Base-by-base conservation (phyloP, 2,888 invertebrate genomes). In the Torymus auratus region DNA sequence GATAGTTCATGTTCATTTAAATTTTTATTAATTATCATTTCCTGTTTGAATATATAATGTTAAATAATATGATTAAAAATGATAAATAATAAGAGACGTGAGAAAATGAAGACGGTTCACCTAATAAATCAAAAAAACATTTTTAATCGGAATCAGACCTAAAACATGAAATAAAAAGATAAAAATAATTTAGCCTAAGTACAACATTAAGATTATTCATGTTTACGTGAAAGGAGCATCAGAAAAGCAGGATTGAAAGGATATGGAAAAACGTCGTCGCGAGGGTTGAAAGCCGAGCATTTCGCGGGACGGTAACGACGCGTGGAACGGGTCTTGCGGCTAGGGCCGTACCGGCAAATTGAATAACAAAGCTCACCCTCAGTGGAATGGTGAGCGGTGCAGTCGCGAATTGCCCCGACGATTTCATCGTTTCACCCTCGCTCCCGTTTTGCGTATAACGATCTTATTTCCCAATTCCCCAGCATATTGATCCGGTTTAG, bases 281-380 rank as follows among this genome's bases (percentile, higher is more conserved):
- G 50, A 70, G 61, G 14, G 14, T 41, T 41, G 41, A 41, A 41
- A 41, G 41, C 41, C 41, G 7, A 41, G 7, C 41, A 41, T 41
- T 41, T 41, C 41, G 41, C 41, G 41, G 41, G 41, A 41, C 41
- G 41, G 41, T 41, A 41, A 65, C 65, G 74, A 17, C 74, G 69
- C 71, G 56, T 74, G 61, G 55, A 20, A 23, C 50, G 15, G 58
- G 56, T 53, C 15, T 15, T 41, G 72, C 60, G 60, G 71, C 28
- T 17, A 14, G 20, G 58, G 2, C 14, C 41, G 50, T 12, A 17
- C 41, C 41, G 76, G 86, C 86, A 88, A 89, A 89, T 89, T 89
- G 88, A 90, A 90, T 89, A 89, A 89, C 89, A 88, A 90, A 89
- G 87, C 87, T 88, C 88, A 88, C 89, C 89, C 89, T 89, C 85